Conservation (phyloP, 1,140 invertebrate species). For the Drosophila rhopaloa region DNA sequence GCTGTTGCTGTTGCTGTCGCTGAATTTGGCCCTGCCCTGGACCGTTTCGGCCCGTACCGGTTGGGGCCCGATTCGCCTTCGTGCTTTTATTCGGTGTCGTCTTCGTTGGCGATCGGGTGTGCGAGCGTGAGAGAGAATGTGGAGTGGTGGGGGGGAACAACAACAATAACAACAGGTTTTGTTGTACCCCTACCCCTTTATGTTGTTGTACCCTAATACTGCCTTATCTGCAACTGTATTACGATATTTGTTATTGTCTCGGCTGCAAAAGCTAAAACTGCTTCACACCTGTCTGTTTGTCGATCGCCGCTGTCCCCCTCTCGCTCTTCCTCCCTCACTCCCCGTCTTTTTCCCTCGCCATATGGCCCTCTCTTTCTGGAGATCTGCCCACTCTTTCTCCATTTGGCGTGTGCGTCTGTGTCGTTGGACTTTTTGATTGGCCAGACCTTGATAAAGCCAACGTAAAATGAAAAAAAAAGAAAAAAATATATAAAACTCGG, state of each 20-base stretch:
- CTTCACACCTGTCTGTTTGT: slow-evolving; percentile 66
- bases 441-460: slow-evolving; percentile 74
- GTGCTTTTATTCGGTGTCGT: slow-evolving; percentile 31
- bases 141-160: slow-evolving; percentile 22
- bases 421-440: slow-evolving; percentile 77
- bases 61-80: slow-evolving; percentile 21
- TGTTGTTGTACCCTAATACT: neutral
- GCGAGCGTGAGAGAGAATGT: slow-evolving; percentile 23
- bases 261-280: slow-evolving; percentile 45
- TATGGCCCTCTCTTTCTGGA: neutral
- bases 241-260: slow-evolving; percentile 68
- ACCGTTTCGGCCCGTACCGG: neutral
- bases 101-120: slow-evolving; percentile 26
- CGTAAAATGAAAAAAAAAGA: slow-evolving; percentile 26
- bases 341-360: slow-evolving; percentile 12
- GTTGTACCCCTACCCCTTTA: slow-evolving; percentile 11
- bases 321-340: too few species aligned
- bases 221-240: slow-evolving; percentile 64
- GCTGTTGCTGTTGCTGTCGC: slow-evolving; percentile 3
- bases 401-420: slow-evolving; percentile 44
- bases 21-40: slow-evolving; percentile 35
- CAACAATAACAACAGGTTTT: slow-evolving; percentile 56
- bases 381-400: slow-evolving; percentile 27
- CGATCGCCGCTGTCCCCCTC: slow-evolving; percentile 6
- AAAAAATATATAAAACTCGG: slow-evolving; percentile 14